Evolutionary conservation across 2,113 vertebrate species (phyloP).

Genomic region (Gallinago media): DNA sequence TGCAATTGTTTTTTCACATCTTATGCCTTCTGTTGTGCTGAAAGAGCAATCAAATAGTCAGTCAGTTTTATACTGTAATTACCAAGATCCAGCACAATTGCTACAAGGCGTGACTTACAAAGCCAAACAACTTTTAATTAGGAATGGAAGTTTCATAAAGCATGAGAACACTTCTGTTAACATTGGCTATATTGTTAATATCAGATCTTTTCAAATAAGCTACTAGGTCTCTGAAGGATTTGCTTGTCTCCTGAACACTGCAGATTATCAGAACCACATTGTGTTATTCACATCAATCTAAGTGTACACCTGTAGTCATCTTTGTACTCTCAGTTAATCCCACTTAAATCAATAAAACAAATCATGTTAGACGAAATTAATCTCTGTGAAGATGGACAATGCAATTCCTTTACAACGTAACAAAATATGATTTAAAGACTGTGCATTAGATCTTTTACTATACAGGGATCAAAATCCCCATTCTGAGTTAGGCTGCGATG

Average conservation of each 20-base stretch:
- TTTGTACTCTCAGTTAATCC: background rate
- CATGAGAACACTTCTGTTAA: background rate
- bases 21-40: background rate
- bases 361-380: background rate
- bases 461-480: background rate
- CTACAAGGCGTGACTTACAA: background rate
- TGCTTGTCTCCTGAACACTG: background rate
- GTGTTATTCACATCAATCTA: background rate
- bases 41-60: background rate
- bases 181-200: background rate
- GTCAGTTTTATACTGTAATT: constrained; percentile 5
- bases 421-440: background rate
- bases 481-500: background rate
- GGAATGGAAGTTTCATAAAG: background rate
- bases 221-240: background rate
- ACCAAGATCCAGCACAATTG: background rate
- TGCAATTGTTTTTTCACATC: background rate
- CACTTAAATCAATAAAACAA: background rate
- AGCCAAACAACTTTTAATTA: constrained; percentile 26
- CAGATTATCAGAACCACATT: background rate
- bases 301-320: background rate
- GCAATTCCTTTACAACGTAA: background rate
- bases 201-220: background rate
- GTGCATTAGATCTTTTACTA: background rate
- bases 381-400: background rate